These are phyloP conservation scores for Sporophila hypoxantha DNA, from an alignment of 2,113 vertebrate species.

Conservation along the genomic window DNA sequence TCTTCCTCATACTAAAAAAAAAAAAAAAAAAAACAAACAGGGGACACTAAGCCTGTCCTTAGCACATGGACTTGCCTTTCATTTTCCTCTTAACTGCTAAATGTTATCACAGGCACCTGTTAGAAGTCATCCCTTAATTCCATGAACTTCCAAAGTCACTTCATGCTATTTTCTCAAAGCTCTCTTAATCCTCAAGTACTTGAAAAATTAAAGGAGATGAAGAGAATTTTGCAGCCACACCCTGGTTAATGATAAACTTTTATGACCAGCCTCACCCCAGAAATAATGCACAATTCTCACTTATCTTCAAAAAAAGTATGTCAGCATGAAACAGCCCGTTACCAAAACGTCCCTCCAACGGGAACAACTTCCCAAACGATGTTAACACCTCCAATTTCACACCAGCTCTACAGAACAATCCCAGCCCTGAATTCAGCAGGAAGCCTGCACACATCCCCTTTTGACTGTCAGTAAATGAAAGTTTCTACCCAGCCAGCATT, in stretches of 20 bases:
- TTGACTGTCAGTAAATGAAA: neutral
- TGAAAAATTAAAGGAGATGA: neutral
- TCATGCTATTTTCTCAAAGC: neutral
- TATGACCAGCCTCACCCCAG: neutral
- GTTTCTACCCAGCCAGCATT: neutral
- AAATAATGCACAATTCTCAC: neutral
- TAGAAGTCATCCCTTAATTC: neutral
- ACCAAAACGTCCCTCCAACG: neutral
- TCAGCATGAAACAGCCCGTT: neutral
- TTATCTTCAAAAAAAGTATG: neutral
- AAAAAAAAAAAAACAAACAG: neutral
- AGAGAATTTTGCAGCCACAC: neutral
- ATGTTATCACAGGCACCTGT: neutral
- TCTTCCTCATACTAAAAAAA: neutral
- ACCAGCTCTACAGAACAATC: neutral
- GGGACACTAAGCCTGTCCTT: neutral
- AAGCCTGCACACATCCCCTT: neutral
- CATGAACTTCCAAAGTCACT: neutral
- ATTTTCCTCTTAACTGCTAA: neutral
- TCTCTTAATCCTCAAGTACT: neutral
- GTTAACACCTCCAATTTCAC: neutral
- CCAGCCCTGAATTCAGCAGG: neutral
- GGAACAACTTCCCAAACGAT: neutral
- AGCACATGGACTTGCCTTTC: neutral
- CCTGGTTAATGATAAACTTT: constrained; percentile 19